These are phyloP conservation scores for Ctenopoma kingsleyae DNA, from an alignment of 2,797 vertebrate species.

Conservation along the genomic window DNA sequence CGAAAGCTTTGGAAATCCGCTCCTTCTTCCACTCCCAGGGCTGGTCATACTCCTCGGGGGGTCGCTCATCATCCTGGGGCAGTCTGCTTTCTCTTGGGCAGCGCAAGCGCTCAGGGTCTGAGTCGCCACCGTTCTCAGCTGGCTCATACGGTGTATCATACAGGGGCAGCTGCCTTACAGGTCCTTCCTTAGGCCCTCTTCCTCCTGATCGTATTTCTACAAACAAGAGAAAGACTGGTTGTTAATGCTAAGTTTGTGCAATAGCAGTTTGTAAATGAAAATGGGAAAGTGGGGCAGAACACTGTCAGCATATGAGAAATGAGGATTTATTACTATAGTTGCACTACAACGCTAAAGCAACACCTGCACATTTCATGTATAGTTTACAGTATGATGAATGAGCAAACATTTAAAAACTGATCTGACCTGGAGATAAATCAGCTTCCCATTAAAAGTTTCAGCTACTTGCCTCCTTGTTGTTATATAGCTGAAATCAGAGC, in stretches of 20 bases:
- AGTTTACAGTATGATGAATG: slow-evolving; percentile 1
- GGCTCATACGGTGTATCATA: slow-evolving; percentile 97
- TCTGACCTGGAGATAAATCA: slow-evolving; percentile 7
- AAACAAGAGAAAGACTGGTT: slow-evolving; percentile 20
- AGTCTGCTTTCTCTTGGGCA: slow-evolving; percentile 93
- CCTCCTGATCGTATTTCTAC: slow-evolving; percentile 92
- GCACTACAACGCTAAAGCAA: slow-evolving; percentile 16
- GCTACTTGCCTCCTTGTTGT: not conserved
- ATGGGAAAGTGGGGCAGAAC: not conserved
- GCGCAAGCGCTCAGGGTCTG: slow-evolving; percentile 79
- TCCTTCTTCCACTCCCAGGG: slow-evolving; percentile 99
- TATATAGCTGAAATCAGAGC: slow-evolving; percentile 7
- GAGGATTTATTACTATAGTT: slow-evolving; percentile 25
- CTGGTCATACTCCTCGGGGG: slow-evolving; percentile 97
- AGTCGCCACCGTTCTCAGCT: slow-evolving; percentile 86
- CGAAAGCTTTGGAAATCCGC: slow-evolving; percentile 96
- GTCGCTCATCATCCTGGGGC: slow-evolving; percentile 95
- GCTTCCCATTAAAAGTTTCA: slow-evolving; percentile 17
- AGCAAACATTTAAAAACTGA: slow-evolving; percentile 4
- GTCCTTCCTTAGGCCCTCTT: slow-evolving; percentile 87
- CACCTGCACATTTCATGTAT: slow-evolving; percentile 13
- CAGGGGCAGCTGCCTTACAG: slow-evolving; percentile 86
- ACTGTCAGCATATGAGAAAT: not conserved
- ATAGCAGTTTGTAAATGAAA: slow-evolving; percentile 28
- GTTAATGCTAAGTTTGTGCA: slow-evolving; percentile 21